Base-by-base conservation (phyloP, 2,113 vertebrate species). In the Odontophorus gujanensis region DNA sequence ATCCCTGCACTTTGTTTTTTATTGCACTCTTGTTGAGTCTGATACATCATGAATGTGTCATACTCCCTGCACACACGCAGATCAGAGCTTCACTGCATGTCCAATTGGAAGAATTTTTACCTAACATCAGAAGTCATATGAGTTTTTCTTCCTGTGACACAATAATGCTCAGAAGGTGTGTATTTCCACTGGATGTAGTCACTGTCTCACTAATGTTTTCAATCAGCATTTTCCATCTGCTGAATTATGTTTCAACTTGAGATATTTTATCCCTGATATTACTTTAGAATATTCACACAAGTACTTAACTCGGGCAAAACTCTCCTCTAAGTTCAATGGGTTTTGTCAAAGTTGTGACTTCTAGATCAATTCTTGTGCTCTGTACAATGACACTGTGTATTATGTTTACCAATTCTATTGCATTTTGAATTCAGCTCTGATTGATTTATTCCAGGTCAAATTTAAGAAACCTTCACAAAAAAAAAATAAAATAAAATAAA, bases 211-310 rank as follows among this genome's bases (percentile, higher is more conserved):
- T 78, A 57, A 81, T 75, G 66, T 84, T 43, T 85, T 62, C 34
- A 92, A 66, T 77, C 65, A 85, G 66, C 72, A 66, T 85, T 90
- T 94, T 75, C 83, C 65, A 87, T 75, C 83, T 81, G 85, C 90
- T 93, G 85, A 96, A 88, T 83, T 94, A 80, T 71, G 59, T 81
- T 92, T 94, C 87, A 69, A 42, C 53, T 79, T 75, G 76, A 85
- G 86, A 90, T 83, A 82, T 83, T 87, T 94, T 91, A 87, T 76
- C 48, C 42, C 45, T 21, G 55, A 62, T 63, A 59, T 91, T 74
- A 79, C 47, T 81, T 88, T 77, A 77, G 51, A 92, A 79, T 85
- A 71, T 30, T 50, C 71, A 79, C 87, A 85, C 40, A 76, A 73
- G 81, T 82, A 81, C 43, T 89, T 91, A 71, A 62, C 75, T 85